These are phyloP conservation scores for Timema podura DNA, from an alignment of 2,888 invertebrate genomes.

Conservation along the genomic window DNA sequence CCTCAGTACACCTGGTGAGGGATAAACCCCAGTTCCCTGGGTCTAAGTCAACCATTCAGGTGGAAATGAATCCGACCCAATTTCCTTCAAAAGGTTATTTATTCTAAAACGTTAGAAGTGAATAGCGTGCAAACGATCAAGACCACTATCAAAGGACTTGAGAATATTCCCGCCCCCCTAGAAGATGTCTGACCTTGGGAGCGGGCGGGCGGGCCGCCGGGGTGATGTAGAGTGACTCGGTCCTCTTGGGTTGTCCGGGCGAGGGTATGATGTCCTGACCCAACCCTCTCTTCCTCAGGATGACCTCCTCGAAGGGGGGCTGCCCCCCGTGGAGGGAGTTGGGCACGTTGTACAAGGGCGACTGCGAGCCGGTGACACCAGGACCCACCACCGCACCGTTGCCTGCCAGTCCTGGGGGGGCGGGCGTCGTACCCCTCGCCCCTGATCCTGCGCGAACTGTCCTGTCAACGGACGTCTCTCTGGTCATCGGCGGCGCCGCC, in stretches of 20 bases:
- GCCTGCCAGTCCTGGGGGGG: constrained; percentile 48
- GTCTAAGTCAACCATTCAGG: no score
- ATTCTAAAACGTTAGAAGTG: no score
- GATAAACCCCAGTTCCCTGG: no score
- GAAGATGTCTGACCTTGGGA: no score
- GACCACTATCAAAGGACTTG: no score
- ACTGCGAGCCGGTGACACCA: constrained; percentile 39
- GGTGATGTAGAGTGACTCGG: constrained; percentile 82
- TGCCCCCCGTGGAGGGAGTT: constrained; percentile 36
- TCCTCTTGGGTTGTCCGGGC: constrained; percentile 82
- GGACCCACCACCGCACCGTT: constrained; percentile 65
- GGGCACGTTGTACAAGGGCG: constrained; percentile 47
- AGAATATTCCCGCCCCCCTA: no score
- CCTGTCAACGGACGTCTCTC: constrained; percentile 46
- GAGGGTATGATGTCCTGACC: constrained; percentile 89
- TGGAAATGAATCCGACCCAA: no score
- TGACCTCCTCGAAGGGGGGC: constrained; percentile 77
- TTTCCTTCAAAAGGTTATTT: no score
- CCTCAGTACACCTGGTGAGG: no score
- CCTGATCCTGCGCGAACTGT: constrained; percentile 52
- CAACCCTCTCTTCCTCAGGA: constrained; percentile 71
- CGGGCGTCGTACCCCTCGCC: constrained; percentile 52
- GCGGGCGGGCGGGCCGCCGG: no score
- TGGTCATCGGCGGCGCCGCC: constrained; percentile 40
- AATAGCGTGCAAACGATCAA: no score